Conservation (phyloP, 2,797 vertebrate species). For the Sebastolobus alascanus region DNA sequence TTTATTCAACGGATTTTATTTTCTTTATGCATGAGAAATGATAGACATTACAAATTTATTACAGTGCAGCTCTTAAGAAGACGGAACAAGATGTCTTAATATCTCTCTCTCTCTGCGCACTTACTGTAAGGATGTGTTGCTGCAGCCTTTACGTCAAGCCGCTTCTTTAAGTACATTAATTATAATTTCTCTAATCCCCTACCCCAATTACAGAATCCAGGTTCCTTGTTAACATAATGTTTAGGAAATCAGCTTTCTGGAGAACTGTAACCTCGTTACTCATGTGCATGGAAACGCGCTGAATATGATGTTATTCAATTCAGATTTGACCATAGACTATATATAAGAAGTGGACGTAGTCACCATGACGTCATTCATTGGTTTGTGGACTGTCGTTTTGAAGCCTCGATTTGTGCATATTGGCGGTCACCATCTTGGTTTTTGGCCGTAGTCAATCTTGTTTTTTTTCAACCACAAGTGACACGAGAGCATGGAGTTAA, state of each 20-base stretch:
- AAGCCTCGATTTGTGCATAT: too few relatives aligned
- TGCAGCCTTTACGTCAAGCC: background rate
- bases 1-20: constrained; percentile 38
- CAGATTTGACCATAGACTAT: background rate
- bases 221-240: background rate
- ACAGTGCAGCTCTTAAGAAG: background rate
- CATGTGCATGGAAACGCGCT: background rate
- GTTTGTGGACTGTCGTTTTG: too few relatives aligned
- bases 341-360: too few relatives aligned
- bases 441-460: too few relatives aligned
- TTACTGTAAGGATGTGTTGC: background rate
- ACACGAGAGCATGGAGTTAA: too few relatives aligned
- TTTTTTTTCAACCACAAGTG: too few relatives aligned
- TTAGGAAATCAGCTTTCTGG: background rate
- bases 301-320: background rate
- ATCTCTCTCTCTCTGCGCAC: background rate
- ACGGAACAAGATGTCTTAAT: constrained; percentile 7
- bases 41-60: constrained; percentile 14
- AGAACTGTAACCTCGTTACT: background rate
- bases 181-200: background rate
- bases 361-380: too few relatives aligned
- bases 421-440: too few relatives aligned
- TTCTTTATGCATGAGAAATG: constrained; percentile 34
- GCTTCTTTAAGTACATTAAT: background rate
- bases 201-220: background rate